Conservation (phyloP, 2,888 invertebrate genomes). For the Ochropleura plecta region DNA sequence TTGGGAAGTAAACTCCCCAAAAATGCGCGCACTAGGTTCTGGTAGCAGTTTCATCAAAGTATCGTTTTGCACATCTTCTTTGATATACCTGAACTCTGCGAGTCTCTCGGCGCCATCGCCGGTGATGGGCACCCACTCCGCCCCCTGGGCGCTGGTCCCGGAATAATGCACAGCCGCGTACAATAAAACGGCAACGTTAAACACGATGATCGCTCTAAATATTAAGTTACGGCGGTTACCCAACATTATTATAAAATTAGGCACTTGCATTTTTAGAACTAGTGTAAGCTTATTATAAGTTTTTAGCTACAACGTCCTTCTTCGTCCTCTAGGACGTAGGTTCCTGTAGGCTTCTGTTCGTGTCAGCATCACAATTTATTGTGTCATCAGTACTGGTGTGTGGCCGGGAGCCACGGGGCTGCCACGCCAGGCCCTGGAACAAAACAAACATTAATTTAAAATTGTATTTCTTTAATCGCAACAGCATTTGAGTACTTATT, state of each 20-base stretch:
- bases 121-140: conserved; percentile 84
- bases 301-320: conserved; percentile 85
- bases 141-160: conserved; percentile 76
- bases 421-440: conserved; percentile 83
- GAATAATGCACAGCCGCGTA: conserved; percentile 93
- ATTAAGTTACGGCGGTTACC: conserved; percentile 92
- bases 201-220: conserved; percentile 93
- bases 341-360: conserved; percentile 87
- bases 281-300: conserved; percentile 60
- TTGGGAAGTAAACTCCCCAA: conserved; percentile 83
- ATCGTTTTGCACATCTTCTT: conserved; percentile 71
- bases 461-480: conserved; percentile 7
- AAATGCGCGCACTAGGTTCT: conserved; percentile 71
- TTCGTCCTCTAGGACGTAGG: conserved; percentile 90
- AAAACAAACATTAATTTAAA: conserved; percentile 65
- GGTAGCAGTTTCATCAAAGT: conserved; percentile 73
- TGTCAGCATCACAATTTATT: conserved; percentile 90
- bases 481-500: conserved; percentile 38
- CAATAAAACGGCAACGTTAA: conserved; percentile 93
- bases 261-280: conserved; percentile 85
- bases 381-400: conserved; percentile 84
- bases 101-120: conserved; percentile 81
- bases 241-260: conserved; percentile 84
- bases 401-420: conserved; percentile 81
- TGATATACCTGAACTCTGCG: conserved; percentile 78